Conservation (phyloP, 2,113 vertebrate genomes). For the Thalassoma bifasciatum region DNA sequence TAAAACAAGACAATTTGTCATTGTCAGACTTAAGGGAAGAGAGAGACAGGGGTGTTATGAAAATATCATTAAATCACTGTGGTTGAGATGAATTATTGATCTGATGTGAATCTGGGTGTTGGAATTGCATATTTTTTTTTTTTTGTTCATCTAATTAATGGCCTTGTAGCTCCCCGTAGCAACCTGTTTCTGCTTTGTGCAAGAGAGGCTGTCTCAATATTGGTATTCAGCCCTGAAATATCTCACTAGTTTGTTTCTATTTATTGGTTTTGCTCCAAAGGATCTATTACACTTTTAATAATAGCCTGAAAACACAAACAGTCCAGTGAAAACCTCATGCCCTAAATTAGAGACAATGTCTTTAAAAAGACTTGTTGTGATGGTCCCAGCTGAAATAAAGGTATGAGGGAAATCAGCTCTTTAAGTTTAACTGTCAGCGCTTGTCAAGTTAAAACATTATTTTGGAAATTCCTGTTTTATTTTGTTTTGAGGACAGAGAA, state of each 20-base stretch:
- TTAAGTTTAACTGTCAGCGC: constrained; percentile 1
- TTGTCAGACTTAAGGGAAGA: constrained; percentile 60
- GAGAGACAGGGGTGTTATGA: constrained; percentile 55
- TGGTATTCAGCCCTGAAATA: constrained; percentile 51
- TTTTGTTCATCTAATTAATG: constrained; percentile 65
- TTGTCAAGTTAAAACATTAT: too few relatives aligned
- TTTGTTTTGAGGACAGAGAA: too few relatives aligned
- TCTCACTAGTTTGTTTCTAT: constrained; percentile 51
- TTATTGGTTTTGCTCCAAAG: constrained; percentile 64
- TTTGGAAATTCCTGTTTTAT: too few relatives aligned
- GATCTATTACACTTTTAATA: constrained; percentile 73
- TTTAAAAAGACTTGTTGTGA: constrained; percentile 38
- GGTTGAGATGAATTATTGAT: constrained; percentile 84
- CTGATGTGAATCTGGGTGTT: constrained; percentile 69
- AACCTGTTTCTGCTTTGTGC: constrained; percentile 41
- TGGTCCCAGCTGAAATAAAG: constrained; percentile 50
- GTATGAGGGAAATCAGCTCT: constrained; percentile 48
- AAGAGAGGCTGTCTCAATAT: constrained; percentile 39
- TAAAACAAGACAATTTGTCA: constrained; percentile 75
- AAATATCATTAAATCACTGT: constrained; percentile 77
- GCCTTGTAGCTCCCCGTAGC: constrained; percentile 56
- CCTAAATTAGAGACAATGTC: constrained; percentile 47
- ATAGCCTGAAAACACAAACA: constrained; percentile 55
- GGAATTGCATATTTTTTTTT: constrained; percentile 47
- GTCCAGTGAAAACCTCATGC: constrained; percentile 18